A percentile compares a stretch with the other conserved stretches of the same genome.
Conservation (phyloP, 2,113 vertebrate genomes). For the Pungitius pungitius region DNA sequence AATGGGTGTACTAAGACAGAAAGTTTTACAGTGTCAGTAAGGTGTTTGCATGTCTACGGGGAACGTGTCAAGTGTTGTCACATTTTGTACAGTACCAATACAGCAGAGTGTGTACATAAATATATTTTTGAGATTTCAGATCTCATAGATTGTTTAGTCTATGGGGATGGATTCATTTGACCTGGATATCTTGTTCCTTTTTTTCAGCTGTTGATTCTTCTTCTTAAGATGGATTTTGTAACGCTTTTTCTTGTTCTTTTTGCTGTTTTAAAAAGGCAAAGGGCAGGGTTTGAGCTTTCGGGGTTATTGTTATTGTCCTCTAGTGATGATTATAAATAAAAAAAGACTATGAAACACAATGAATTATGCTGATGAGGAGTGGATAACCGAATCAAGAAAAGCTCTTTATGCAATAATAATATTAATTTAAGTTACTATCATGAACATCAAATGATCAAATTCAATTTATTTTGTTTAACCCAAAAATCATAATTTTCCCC, state of each 20-base stretch:
- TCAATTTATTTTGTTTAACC: no score
- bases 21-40: slow-evolving; percentile 60
- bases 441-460: background rate
- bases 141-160: slow-evolving; percentile 75
- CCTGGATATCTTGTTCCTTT: slow-evolving; percentile 63
- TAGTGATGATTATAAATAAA: slow-evolving; percentile 81
- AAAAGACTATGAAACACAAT: slow-evolving; percentile 46
- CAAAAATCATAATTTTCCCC: no score
- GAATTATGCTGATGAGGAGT: slow-evolving; percentile 9
- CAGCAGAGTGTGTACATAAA: slow-evolving; percentile 82
- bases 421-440: background rate
- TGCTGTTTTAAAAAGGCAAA: slow-evolving; percentile 70
- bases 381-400: background rate
- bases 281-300: slow-evolving; percentile 42
- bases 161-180: slow-evolving; percentile 70
- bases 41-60: slow-evolving; percentile 78
- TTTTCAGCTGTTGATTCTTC: slow-evolving; percentile 62
- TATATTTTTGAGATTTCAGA: slow-evolving; percentile 81
- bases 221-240: slow-evolving; percentile 80
- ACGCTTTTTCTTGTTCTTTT: slow-evolving; percentile 75
- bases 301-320: slow-evolving; percentile 78
- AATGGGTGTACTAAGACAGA: slow-evolving; percentile 36
- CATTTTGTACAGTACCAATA: slow-evolving; percentile 88
- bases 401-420: slow-evolving; percentile 11
- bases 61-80: slow-evolving; percentile 83